Evolutionary conservation across 35 echinoderm and acorn worm genomes (phyloP).

Genomic region (Diadema setosum): DNA sequence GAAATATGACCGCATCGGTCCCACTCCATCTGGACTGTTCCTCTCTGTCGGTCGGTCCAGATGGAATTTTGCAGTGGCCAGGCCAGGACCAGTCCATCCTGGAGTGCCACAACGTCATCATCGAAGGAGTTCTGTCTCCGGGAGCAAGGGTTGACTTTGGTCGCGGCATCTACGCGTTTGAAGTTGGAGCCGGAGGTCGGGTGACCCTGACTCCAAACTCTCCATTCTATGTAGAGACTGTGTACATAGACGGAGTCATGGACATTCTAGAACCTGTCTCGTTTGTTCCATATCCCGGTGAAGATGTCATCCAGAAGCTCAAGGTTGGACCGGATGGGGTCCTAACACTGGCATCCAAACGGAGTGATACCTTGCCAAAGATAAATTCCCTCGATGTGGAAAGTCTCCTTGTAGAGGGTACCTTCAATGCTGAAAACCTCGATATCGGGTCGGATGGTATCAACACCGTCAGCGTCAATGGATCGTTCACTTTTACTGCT

Average conservation of each 20-base stretch:
- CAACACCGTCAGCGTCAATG: not conserved
- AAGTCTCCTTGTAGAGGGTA: slow-evolving; percentile 36
- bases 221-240: not conserved
- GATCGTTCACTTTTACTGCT: not conserved
- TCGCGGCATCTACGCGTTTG: slow-evolving; percentile 32
- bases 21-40: slow-evolving; percentile 23
- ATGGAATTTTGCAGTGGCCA: slow-evolving; percentile 41
- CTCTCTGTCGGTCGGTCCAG: not conserved
- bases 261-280: slow-evolving; percentile 32
- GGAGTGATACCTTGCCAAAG: not conserved
- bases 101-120: not conserved
- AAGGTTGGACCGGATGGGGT: slow-evolving; percentile 37
- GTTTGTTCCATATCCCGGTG: slow-evolving; percentile 21
- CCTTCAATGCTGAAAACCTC: slow-evolving; percentile 49
- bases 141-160: slow-evolving; percentile 21
- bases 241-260: not conserved
- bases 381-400: slow-evolving; percentile 18
- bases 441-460: slow-evolving; percentile 8
- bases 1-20: slow-evolving; percentile 19
- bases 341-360: not conserved
- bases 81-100: slow-evolving; percentile 13
- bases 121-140: slow-evolving; percentile 51
- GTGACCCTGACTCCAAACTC: not conserved
- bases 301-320: not conserved
- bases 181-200: slow-evolving; percentile 19